Conservation (phyloP, 1,140 invertebrate species). For the Bombus sibiricus region DNA sequence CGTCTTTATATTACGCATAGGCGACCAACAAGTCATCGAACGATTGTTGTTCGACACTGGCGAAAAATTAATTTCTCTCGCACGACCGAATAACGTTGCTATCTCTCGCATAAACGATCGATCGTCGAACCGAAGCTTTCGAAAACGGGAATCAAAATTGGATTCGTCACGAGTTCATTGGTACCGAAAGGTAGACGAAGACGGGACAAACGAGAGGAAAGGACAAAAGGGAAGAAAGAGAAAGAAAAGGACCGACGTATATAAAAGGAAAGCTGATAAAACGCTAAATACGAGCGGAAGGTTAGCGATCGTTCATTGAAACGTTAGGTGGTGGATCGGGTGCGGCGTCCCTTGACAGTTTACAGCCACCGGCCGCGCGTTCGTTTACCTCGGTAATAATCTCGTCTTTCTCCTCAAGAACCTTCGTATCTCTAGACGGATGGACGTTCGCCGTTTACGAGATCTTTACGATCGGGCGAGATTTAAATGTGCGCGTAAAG, state of each 20-base stretch:
- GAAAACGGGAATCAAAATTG: fast-evolving
- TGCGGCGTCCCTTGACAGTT: conserved; percentile 55
- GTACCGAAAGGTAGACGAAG: no score
- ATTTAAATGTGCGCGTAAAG: conserved; percentile 59
- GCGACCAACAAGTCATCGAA: no score
- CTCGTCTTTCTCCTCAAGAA: conserved; percentile 59
- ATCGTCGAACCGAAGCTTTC: no score
- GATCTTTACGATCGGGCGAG: conserved; percentile 69
- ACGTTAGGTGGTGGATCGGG: conserved; percentile 43
- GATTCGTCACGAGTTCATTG: fast-evolving
- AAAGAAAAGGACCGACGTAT: neutral
- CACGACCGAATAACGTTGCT: no score
- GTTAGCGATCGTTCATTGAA: conserved; percentile 46
- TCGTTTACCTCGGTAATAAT: conserved; percentile 73
- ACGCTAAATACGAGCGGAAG: neutral
- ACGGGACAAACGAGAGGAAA: no score
- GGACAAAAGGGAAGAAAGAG: neutral
- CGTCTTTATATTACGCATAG: no score
- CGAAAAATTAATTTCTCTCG: no score
- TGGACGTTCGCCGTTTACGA: conserved; percentile 65
- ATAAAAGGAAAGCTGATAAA: neutral
- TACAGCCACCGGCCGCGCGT: conserved; percentile 63
- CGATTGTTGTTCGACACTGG: no score
- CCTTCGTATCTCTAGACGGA: conserved; percentile 64
- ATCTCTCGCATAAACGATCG: no score